Conservation (phyloP, 37 sponge, comb jelly and placozoan genomes). For the Haliclona indistincta region DNA sequence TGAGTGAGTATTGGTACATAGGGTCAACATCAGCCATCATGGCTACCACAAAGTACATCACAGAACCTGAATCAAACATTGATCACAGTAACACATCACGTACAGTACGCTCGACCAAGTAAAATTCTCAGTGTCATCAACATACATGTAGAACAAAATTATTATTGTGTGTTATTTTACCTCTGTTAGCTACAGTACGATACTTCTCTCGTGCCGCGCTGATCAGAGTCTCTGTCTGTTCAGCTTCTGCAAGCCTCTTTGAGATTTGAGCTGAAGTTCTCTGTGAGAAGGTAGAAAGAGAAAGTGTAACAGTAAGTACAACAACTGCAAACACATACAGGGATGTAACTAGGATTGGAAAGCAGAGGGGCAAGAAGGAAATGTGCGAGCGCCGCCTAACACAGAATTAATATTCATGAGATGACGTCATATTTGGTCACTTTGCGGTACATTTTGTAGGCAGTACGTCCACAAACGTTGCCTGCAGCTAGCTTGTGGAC, state of each 20-base stretch:
- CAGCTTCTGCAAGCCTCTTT: constrained; percentile 84
- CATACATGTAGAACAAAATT: not conserved
- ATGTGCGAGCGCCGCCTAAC: too few relatives aligned
- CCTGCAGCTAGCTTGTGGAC: too few relatives aligned
- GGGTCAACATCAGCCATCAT: constrained; percentile 95
- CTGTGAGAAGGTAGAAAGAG: constrained; percentile 25
- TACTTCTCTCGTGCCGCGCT: constrained; percentile 93
- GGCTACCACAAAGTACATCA: constrained; percentile 98
- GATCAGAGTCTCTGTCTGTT: constrained; percentile 94
- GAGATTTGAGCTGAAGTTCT: constrained; percentile 88
- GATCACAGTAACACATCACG: not conserved
- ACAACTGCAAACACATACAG: not conserved
- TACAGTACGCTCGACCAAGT: not conserved
- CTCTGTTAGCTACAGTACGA: constrained; percentile 91
- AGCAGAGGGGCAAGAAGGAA: too few relatives aligned
- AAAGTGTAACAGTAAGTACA: not conserved
- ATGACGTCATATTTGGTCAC: too few relatives aligned
- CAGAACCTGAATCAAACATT: constrained; percentile 58
- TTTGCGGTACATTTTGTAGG: not conserved
- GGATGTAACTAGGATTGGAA: not conserved
- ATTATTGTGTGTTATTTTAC: constrained; percentile 10
- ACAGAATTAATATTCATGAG: too few relatives aligned
- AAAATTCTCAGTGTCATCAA: not conserved
- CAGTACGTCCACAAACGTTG: too few relatives aligned
- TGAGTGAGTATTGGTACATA: constrained; percentile 99